Percentiles rank a stretch among this genome's conserved stretches.
Conservation (phyloP, 92 coral and sea anemone genomes). For the Pocillopora grandis region DNA sequence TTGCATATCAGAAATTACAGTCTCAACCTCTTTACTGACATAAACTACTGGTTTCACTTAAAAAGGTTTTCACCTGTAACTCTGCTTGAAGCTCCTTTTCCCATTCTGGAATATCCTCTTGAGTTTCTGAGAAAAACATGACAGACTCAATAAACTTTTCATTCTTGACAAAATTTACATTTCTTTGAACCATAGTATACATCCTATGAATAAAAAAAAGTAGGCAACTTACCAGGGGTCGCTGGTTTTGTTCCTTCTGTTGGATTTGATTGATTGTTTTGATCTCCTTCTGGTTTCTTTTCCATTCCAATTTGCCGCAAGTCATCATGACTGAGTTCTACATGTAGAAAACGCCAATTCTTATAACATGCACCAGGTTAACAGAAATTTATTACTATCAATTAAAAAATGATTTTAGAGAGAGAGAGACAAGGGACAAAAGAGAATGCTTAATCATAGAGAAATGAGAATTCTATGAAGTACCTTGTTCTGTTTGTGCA, state of each 20-base stretch:
- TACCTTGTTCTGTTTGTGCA: conserved; percentile 74
- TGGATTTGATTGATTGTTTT: conserved; percentile 8
- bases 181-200: too few species aligned
- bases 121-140: conserved; percentile 21
- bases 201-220: not conserved
- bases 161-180: not conserved
- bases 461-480: not conserved
- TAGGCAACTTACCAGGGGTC: conserved; percentile 8
- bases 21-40: not conserved
- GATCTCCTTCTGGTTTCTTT: conserved; percentile 41
- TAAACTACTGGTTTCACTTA: not conserved
- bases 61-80: conserved; percentile 63
- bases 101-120: conserved; percentile 95
- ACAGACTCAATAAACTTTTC: not conserved
- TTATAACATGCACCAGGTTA: not conserved
- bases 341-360: not conserved
- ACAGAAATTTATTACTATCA: not conserved
- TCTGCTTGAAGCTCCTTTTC: conserved; percentile 95
- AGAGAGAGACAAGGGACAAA: too few species aligned
- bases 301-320: conserved; percentile 92
- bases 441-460: too few species aligned
- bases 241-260: conserved; percentile 14
- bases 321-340: conserved; percentile 93
- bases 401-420: not conserved
- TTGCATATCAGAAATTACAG: not conserved